Conservation (phyloP, 2,797 vertebrate species). For the Malacoctenus gilli region DNA sequence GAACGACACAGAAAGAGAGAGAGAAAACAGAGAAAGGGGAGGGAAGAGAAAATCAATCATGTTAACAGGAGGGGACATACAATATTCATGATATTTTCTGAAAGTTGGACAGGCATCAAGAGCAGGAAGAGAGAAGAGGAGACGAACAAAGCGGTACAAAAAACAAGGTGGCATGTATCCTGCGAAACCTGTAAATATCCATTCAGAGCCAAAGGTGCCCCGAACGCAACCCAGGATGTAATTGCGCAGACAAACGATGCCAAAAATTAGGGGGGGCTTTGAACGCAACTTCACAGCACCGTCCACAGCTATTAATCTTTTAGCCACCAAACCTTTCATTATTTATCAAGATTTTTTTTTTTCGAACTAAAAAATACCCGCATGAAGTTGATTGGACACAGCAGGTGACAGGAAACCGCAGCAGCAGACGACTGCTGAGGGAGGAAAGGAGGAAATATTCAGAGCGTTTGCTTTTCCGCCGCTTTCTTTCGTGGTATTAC, state of each 20-base stretch:
- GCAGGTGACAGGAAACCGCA: constrained; percentile 36
- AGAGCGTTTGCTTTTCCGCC: not conserved
- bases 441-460: too few relatives aligned
- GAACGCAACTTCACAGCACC: constrained; percentile 22
- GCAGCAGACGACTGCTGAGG: constrained; percentile 1
- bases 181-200: constrained; percentile 22
- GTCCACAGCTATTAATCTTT: constrained; percentile 34
- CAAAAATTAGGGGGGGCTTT: constrained; percentile 14
- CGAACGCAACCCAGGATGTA: constrained; percentile 15
- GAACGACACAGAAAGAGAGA: too few relatives aligned
- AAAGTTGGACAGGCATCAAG: constrained; percentile 42
- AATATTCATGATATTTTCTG: constrained; percentile 65
- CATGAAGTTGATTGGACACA: constrained; percentile 50
- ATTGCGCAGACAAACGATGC: constrained; percentile 20
- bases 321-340: constrained; percentile 22
- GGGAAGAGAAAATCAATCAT: constrained; percentile 49
- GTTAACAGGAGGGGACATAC: constrained; percentile 59
- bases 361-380: constrained; percentile 22
- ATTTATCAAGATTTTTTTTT: constrained; percentile 47
- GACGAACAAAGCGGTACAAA: constrained; percentile 1
- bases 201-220: constrained; percentile 20
- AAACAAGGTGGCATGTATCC: constrained; percentile 13
- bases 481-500: not conserved
- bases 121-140: constrained; percentile 3
- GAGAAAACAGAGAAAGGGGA: constrained; percentile 19